Percentiles rank a stretch among this genome's conserved stretches.
Evolutionary conservation across 2,113 vertebrate species (phyloP).

Genomic region (Cyprinodon tularosa): DNA sequence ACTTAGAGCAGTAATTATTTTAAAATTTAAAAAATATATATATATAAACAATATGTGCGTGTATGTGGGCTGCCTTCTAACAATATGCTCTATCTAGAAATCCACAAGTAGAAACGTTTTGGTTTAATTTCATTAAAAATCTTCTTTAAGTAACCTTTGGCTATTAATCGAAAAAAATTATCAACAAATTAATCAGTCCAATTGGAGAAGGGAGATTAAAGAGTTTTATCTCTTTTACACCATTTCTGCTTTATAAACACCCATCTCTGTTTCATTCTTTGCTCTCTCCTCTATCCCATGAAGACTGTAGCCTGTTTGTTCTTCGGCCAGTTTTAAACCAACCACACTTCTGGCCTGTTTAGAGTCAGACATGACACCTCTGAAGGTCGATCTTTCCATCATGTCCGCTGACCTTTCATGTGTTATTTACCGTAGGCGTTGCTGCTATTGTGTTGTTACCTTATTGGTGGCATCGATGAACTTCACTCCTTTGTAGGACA

Average conservation of each 20-base stretch:
- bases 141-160: no score
- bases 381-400: constrained; percentile 20
- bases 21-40: no score
- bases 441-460: constrained; percentile 73
- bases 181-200: no score
- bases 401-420: constrained; percentile 37
- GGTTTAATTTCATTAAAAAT: no score
- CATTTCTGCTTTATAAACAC: background rate
- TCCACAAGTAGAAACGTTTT: no score
- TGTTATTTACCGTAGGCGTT: constrained; percentile 37
- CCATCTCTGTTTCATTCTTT: background rate
- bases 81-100: no score
- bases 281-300: background rate
- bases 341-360: background rate
- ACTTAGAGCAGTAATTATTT: no score
- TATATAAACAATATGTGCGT: no score
- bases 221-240: background rate
- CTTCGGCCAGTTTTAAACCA: background rate
- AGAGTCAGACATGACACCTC: constrained; percentile 7
- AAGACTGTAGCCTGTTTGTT: background rate
- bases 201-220: background rate
- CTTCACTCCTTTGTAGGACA: constrained; percentile 99
- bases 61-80: no score
- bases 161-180: no score
- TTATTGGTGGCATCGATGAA: constrained; percentile 99